Conservation (phyloP, 2,888 invertebrate genomes). For the Incurvaria masculella region DNA sequence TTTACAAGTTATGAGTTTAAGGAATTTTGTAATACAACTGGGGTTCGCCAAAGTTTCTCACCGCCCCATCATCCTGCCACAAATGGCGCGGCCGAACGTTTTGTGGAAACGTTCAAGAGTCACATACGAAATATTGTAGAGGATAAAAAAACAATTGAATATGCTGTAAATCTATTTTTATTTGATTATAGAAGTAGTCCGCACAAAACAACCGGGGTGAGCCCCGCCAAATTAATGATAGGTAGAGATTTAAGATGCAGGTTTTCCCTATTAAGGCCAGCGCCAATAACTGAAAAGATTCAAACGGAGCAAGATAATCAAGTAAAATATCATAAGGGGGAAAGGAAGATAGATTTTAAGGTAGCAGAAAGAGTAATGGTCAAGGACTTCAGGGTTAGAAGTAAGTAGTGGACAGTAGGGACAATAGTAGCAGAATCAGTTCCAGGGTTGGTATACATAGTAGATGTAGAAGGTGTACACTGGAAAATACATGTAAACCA, state of each 20-base stretch:
- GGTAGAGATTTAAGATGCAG: slow-evolving; percentile 3
- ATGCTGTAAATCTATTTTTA: not conserved
- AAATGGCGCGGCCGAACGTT: not conserved
- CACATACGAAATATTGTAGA: not conserved
- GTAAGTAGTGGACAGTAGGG: not conserved
- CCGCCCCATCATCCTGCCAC: not conserved
- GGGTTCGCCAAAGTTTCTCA: not conserved
- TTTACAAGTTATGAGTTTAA: not conserved
- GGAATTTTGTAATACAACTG: not conserved
- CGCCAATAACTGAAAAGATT: slow-evolving; percentile 1
- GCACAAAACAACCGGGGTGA: not conserved
- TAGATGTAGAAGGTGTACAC: not conserved
- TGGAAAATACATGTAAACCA: not conserved
- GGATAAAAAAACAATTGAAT: not conserved
- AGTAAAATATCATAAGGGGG: not conserved
- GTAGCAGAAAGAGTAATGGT: not conserved
- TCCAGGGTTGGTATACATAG: not conserved
- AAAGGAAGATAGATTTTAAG: not conserved
- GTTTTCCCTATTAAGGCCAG: slow-evolving; percentile 1
- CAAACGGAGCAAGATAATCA: not conserved
- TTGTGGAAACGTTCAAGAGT: not conserved
- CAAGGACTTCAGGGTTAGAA: not conserved
- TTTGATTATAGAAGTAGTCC: not conserved
- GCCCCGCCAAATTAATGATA: slow-evolving; percentile 1
- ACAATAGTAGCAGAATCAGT: not conserved